Evolutionary conservation across 1,140 invertebrate genomes (phyloP).

Genomic region (Leptopilina boulardi): DNA sequence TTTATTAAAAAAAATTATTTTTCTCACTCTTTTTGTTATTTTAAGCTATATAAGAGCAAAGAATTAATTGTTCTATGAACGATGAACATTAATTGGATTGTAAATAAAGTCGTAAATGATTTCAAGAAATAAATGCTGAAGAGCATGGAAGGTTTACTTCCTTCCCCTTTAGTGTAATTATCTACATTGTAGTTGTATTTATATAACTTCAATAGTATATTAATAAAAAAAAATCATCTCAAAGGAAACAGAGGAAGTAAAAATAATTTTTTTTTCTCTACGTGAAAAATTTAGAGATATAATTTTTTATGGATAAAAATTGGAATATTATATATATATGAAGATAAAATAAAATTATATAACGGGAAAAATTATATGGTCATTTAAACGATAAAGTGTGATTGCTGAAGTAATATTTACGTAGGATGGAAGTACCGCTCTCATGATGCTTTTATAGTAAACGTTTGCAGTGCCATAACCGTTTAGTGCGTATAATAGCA

Average conservation of each 20-base stretch:
- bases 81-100: background rate
- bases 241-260: background rate
- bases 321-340: background rate
- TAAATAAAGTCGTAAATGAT: background rate
- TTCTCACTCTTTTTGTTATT: background rate
- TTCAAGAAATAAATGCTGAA: background rate
- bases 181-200: background rate
- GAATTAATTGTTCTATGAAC: background rate
- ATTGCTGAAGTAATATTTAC: conserved; percentile 14
- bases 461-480: background rate
- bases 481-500: conserved; percentile 4
- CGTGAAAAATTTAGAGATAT: background rate
- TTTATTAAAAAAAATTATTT: background rate
- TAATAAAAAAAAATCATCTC: too few species aligned
- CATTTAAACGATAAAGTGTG: conserved; percentile 11
- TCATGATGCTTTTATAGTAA: conserved; percentile 3
- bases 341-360: conserved; percentile 9
- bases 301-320: background rate
- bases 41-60: background rate
- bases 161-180: background rate
- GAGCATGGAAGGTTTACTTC: background rate
- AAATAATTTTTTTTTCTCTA: background rate
- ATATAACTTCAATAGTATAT: background rate
- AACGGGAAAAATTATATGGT: conserved; percentile 17
- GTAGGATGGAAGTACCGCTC: conserved; percentile 11